Percentiles rank a stretch among this genome's conserved stretches.
phyloP scores from a whole-genome alignment of 2,888 invertebrate species.

The Mesorhabditis spiculigera region DNA sequence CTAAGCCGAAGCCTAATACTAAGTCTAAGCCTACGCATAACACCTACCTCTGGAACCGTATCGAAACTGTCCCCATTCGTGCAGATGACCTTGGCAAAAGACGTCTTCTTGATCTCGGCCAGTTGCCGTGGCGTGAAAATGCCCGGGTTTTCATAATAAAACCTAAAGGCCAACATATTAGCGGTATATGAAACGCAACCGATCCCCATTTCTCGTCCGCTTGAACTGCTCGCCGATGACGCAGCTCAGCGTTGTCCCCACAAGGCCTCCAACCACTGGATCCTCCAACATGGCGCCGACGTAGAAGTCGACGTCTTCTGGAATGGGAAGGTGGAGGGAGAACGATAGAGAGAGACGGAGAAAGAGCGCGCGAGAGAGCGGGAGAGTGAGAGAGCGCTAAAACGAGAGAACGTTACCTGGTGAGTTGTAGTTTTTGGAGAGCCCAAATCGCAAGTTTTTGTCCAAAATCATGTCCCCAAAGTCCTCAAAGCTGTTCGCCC shows the following conservation, averaged over 20 bases:
- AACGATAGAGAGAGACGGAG: neutral
- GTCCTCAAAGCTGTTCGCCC: conserved; percentile 71
- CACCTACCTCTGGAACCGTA: conserved; percentile 27
- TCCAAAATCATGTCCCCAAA: conserved; percentile 76
- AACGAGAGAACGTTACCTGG: conserved; percentile 29
- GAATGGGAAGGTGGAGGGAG: conserved; percentile 3
- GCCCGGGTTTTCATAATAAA: conserved; percentile 63
- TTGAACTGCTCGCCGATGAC: conserved; percentile 63
- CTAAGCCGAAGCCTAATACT: too few species aligned
- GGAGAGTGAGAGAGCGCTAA: neutral
- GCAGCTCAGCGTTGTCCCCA: conserved; percentile 64
- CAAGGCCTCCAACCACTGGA: conserved; percentile 61
- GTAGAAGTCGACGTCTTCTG: conserved; percentile 64
- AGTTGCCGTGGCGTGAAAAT: conserved; percentile 67
- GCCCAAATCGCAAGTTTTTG: conserved; percentile 71
- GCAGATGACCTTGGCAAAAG: conserved; percentile 80
- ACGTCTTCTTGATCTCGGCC: conserved; percentile 76
- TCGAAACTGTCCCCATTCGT: conserved; percentile 68
- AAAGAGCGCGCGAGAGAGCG: conserved; percentile 3
- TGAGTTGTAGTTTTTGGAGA: conserved; percentile 61
- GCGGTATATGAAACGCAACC: conserved; percentile 47
- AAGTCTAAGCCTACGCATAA: neutral
- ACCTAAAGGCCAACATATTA: conserved; percentile 46
- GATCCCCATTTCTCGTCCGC: conserved; percentile 62
- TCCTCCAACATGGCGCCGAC: conserved; percentile 63